Conservation (phyloP, 2,113 vertebrate genomes). For the Spea bombifrons region DNA sequence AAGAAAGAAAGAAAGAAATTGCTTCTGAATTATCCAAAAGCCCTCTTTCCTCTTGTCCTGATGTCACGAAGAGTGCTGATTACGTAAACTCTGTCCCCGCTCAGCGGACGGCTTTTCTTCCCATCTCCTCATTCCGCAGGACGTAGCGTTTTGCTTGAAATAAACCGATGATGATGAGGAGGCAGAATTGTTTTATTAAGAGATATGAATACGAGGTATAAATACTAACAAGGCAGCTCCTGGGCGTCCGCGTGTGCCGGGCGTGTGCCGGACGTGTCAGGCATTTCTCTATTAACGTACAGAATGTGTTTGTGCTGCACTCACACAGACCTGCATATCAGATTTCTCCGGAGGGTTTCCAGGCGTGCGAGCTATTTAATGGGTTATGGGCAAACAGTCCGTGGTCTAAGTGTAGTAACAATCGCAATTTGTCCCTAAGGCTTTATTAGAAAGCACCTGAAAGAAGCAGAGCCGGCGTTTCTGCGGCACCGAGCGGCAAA, state of each 20-base stretch:
- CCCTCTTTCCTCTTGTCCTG: too few relatives aligned
- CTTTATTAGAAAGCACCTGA: neutral
- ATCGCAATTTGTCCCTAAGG: neutral
- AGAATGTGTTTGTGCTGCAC: slow-evolving; percentile 44
- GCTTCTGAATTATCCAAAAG: too few relatives aligned
- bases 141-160: too few relatives aligned
- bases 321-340: slow-evolving; percentile 26
- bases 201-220: neutral
- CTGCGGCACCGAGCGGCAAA: neutral
- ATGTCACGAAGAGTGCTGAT: too few relatives aligned
- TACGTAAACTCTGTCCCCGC: too few relatives aligned
- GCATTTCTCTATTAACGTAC: slow-evolving; percentile 44
- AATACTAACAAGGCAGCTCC: neutral
- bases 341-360: slow-evolving; percentile 21
- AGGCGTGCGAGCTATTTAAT: slow-evolving; percentile 36
- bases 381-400: slow-evolving; percentile 39
- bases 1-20: too few relatives aligned
- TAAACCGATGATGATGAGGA: too few relatives aligned
- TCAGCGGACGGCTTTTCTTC: too few relatives aligned
- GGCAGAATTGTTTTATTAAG: too few relatives aligned
- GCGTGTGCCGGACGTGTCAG: slow-evolving; percentile 35
- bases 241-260: neutral
- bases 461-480: neutral
- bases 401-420: slow-evolving; percentile 18
- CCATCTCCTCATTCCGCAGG: too few relatives aligned